Evolutionary conservation across 2,113 vertebrate species (phyloP).

Genomic region (Engystomops pustulosus): DNA sequence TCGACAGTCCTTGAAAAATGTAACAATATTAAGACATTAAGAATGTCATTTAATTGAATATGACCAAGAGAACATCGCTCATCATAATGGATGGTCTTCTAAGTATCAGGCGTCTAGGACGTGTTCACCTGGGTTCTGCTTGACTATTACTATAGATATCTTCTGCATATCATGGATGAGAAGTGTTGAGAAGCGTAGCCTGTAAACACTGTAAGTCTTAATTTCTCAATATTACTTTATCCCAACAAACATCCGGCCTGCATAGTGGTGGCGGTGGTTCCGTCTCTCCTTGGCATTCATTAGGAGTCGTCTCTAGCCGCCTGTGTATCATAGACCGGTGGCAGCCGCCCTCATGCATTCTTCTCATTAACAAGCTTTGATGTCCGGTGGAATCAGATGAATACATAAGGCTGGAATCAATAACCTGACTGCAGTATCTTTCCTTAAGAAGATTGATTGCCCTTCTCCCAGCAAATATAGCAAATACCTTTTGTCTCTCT

Average conservation of each 20-base stretch:
- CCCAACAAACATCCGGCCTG: constrained; percentile 62
- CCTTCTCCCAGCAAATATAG: constrained; percentile 56
- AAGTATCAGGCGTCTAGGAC: too few relatives aligned
- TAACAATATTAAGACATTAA: too few relatives aligned
- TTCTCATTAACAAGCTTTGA: constrained; percentile 54
- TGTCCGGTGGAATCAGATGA: constrained; percentile 63
- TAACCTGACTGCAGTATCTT: constrained; percentile 66
- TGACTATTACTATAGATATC: too few relatives aligned
- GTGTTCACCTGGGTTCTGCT: too few relatives aligned
- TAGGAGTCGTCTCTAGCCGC: constrained; percentile 65
- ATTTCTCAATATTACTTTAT: constrained; percentile 55
- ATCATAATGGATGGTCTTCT: too few relatives aligned
- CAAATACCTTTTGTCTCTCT: constrained; percentile 60
- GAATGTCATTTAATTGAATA: too few relatives aligned
- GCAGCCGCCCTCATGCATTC: constrained; percentile 64
- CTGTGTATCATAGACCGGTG: constrained; percentile 65
- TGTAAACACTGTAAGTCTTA: too few relatives aligned
- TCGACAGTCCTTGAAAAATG: too few relatives aligned
- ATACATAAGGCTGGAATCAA: constrained; percentile 66
- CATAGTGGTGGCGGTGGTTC: constrained; percentile 56
- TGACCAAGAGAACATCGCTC: too few relatives aligned
- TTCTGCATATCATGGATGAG: not conserved
- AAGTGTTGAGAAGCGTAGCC: not conserved
- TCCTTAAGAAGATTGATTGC: constrained; percentile 69
- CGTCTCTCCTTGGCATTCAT: constrained; percentile 68